Percentiles rank a stretch among this genome's conserved stretches.
phyloP scores from a whole-genome alignment of 2,113 vertebrate species.

The Isurus oxyrinchus region DNA sequence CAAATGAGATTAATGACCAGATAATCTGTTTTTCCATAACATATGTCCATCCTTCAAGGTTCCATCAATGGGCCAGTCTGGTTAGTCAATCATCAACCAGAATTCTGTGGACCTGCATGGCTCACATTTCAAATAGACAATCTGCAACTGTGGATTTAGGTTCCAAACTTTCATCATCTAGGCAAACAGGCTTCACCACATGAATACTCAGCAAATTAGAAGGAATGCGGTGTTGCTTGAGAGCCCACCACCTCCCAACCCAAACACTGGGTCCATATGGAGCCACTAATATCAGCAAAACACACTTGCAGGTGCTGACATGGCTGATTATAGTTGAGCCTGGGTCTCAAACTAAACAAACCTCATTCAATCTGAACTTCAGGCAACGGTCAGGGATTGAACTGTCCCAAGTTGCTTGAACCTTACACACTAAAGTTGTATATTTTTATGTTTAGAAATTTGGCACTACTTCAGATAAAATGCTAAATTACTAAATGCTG shows the following conservation, averaged over 20 bases:
- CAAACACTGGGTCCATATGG: too few relatives aligned
- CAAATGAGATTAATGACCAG: too few relatives aligned
- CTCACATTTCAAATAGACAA: neutral
- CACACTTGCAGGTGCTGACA: neutral
- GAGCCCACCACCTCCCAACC: neutral
- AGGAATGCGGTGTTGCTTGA: neutral
- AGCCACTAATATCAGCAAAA: neutral
- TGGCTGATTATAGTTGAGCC: neutral
- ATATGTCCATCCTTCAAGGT: neutral
- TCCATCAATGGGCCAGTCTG: neutral
- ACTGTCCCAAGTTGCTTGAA: neutral
- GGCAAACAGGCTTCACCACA: neutral
- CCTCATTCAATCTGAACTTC: too few relatives aligned
- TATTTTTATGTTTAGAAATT: neutral
- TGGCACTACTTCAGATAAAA: neutral
- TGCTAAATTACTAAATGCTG: neutral
- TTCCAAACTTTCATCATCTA: neutral
- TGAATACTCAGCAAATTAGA: neutral
- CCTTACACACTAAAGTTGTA: neutral
- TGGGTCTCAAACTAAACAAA: neutral
- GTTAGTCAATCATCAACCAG: neutral
- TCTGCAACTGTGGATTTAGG: neutral
- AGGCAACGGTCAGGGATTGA: neutral
- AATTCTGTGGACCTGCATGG: neutral
- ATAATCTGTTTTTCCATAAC: too few relatives aligned